Conservation (phyloP, 2,113 vertebrate genomes). For the Coreoperca whiteheadi region DNA sequence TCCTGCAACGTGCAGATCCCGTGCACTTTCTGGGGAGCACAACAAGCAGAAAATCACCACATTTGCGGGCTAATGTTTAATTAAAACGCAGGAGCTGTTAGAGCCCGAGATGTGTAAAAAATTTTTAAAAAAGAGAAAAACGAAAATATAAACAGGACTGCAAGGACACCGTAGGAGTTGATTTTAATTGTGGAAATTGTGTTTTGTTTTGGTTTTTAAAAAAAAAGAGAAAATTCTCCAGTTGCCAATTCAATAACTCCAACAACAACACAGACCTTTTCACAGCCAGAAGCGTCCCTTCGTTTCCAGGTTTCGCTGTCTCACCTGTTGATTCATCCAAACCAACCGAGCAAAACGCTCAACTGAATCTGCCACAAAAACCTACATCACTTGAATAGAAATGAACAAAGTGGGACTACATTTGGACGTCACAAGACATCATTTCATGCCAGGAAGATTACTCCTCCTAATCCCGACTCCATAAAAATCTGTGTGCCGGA, state of each 20-base stretch:
- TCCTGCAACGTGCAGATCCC: not conserved
- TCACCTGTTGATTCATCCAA: conserved; percentile 76
- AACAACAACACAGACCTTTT: not conserved
- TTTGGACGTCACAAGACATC: conserved; percentile 42
- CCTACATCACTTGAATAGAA: not conserved
- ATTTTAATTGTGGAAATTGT: not conserved
- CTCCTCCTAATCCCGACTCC: conserved; percentile 51
- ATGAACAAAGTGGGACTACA: conserved; percentile 22
- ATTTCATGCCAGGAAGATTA: conserved; percentile 54
- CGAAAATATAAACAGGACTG: not conserved
- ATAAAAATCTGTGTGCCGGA: conserved; percentile 58
- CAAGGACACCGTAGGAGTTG: too few relatives aligned
- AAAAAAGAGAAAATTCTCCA: not conserved
- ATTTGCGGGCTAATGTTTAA: not conserved
- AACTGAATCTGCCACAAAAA: not conserved
- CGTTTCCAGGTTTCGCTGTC: not conserved
- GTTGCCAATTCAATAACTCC: not conserved
- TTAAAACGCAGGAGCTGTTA: not conserved
- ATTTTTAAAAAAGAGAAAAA: too few relatives aligned
- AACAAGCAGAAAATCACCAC: not conserved
- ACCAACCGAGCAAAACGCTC: not conserved
- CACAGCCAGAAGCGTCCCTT: not conserved
- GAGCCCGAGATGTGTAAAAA: not conserved
- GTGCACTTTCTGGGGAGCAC: not conserved
- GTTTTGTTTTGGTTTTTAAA: not conserved